These are phyloP conservation scores for Halcyon leucocephala DNA, from an alignment of 2,797 vertebrate genomes.

Conservation along the genomic window DNA sequence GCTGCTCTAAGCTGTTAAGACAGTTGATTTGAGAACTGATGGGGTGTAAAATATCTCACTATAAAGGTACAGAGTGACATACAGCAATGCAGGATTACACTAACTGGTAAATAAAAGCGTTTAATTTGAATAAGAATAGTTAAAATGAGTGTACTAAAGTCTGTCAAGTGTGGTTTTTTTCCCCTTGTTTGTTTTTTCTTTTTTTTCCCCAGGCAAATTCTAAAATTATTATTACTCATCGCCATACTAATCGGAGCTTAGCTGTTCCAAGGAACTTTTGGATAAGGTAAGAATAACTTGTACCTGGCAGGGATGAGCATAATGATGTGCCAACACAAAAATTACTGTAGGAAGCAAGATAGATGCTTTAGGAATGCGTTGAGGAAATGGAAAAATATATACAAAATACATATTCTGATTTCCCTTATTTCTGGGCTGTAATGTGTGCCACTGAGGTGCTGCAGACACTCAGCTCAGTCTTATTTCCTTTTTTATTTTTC, in stretches of 20 bases:
- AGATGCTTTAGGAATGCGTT: neutral
- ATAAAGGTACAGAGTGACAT: neutral
- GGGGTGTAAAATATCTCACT: neutral
- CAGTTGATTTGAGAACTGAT: neutral
- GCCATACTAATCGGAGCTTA: conserved; percentile 89
- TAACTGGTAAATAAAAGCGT: neutral
- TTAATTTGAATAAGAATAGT: neutral
- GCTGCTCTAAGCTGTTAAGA: neutral
- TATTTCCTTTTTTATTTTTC: neutral
- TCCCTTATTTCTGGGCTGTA: neutral
- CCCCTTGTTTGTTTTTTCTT: neutral
- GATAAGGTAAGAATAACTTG: conserved; percentile 81
- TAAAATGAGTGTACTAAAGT: neutral
- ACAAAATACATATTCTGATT: neutral
- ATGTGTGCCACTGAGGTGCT: neutral
- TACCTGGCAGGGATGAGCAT: neutral
- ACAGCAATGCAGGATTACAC: neutral
- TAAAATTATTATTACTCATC: conserved; percentile 86
- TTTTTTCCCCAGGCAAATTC: conserved; percentile 81
- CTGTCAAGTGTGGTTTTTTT: neutral
- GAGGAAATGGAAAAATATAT: neutral
- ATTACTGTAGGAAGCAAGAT: neutral
- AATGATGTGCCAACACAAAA: neutral
- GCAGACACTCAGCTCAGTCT: neutral
- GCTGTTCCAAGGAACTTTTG: conserved; percentile 82